These are phyloP conservation scores for Perdita meconis DNA, from an alignment of 2,888 invertebrate genomes.

Conservation along the genomic window DNA sequence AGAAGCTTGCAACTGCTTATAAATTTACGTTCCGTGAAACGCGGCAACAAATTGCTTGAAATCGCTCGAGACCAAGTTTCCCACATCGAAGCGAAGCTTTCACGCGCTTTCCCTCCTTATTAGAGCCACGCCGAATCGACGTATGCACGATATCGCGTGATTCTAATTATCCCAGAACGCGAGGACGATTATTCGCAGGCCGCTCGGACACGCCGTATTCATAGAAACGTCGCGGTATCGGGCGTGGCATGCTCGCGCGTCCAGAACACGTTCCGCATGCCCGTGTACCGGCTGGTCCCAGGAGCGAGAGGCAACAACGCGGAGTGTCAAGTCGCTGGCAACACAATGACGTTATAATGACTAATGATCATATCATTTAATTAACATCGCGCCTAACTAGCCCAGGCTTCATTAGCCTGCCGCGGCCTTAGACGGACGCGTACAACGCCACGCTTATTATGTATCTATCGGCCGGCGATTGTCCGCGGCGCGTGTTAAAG, in stretches of 20 bases:
- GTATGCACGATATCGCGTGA: not conserved
- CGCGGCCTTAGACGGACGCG: slow-evolving; percentile 75
- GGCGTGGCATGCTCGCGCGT: slow-evolving; percentile 78
- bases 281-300: slow-evolving; percentile 53
- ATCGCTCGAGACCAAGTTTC: too few relatives aligned
- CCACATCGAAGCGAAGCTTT: not conserved
- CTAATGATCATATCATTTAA: slow-evolving; percentile 84
- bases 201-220: slow-evolving; percentile 67
- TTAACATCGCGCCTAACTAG: slow-evolving; percentile 83
- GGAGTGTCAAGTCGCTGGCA: slow-evolving; percentile 74
- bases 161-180: slow-evolving; percentile 40
- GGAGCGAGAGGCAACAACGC: slow-evolving; percentile 62
- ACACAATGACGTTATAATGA: slow-evolving; percentile 83
- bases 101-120: slow-evolving; percentile 11
- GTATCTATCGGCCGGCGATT: slow-evolving; percentile 78
- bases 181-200: slow-evolving; percentile 39
- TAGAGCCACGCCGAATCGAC: not conserved
- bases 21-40: too few relatives aligned
- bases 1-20: too few relatives aligned
- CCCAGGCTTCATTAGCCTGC: slow-evolving; percentile 79
- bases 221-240: slow-evolving; percentile 77
- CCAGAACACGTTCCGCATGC: slow-evolving; percentile 75
- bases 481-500: slow-evolving; percentile 76
- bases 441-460: slow-evolving; percentile 80
- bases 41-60: too few relatives aligned